Evolutionary conservation across 2,113 vertebrate species (phyloP).

Genomic region (Dromaius novaehollandiae): DNA sequence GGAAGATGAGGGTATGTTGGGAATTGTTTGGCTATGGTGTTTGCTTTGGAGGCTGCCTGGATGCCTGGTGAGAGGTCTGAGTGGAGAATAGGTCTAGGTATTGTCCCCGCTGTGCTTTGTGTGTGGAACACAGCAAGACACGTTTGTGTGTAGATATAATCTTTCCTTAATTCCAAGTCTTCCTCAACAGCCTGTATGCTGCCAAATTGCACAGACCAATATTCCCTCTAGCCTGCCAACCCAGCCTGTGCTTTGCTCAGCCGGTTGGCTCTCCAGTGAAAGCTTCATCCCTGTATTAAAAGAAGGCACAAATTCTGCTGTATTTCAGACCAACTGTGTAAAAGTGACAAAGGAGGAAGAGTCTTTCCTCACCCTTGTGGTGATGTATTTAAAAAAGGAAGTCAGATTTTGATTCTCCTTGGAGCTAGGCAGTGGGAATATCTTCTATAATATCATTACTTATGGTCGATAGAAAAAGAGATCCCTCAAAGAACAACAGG

Average conservation of each 20-base stretch:
- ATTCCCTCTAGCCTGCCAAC: not conserved
- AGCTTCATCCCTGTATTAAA: not conserved
- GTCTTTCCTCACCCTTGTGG: not conserved
- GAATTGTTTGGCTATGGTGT: not conserved
- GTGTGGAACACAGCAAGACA: not conserved
- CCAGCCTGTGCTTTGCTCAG: fast-evolving
- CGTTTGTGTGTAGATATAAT: not conserved
- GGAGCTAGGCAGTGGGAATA: not conserved
- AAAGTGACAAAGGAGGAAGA: not conserved
- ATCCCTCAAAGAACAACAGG: not conserved
- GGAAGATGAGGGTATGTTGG: fast-evolving
- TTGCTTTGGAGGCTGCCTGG: not conserved
- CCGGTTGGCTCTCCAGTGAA: not conserved
- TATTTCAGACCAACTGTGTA: not conserved
- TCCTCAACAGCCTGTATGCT: not conserved
- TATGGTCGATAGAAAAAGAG: not conserved
- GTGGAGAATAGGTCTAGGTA: not conserved
- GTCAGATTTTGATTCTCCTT: not conserved
- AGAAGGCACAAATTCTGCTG: not conserved
- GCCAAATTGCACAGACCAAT: not conserved
- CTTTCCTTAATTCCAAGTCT: not conserved
- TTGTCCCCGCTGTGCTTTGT: fast-evolving
- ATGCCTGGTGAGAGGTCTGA: not conserved
- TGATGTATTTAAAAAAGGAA: not conserved
- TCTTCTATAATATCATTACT: not conserved